Evolutionary conservation across 2,888 invertebrate species (phyloP).

Genomic region (Cheilosia soror): DNA sequence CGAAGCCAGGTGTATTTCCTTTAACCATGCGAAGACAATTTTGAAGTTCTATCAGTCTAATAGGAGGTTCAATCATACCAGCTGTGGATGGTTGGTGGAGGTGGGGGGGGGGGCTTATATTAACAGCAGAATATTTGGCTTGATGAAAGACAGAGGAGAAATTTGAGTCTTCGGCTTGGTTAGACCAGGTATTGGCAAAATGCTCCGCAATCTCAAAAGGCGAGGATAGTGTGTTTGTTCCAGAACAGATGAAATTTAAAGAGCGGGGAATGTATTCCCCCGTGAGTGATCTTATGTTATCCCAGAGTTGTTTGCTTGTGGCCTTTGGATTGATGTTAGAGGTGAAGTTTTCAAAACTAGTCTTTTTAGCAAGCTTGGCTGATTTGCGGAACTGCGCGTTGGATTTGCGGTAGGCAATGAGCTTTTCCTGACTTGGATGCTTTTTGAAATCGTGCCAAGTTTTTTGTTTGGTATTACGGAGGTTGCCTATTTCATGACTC

Average conservation of each 20-base stretch:
- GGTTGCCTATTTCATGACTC: neutral
- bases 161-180: neutral
- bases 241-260: neutral
- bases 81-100: neutral
- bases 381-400: constrained; percentile 10
- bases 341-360: constrained; percentile 14
- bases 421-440: neutral
- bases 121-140: neutral
- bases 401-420: constrained; percentile 1
- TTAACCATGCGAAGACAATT: neutral
- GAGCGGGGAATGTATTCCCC: neutral
- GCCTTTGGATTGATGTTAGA: constrained; percentile 1
- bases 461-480: constrained; percentile 4
- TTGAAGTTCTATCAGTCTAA: neutral
- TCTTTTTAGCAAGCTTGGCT: neutral
- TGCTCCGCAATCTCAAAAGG: neutral
- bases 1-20: neutral
- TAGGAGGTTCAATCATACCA: neutral
- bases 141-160: constrained; percentile 4
- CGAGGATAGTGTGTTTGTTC: neutral
- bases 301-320: constrained; percentile 5
- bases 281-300: neutral
- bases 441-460: constrained; percentile 6
- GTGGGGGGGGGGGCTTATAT: neutral
- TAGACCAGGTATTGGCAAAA: constrained; percentile 17